phyloP scores from a whole-genome alignment of 2,113 vertebrate species.

The Herpetotheres cachinnans region DNA sequence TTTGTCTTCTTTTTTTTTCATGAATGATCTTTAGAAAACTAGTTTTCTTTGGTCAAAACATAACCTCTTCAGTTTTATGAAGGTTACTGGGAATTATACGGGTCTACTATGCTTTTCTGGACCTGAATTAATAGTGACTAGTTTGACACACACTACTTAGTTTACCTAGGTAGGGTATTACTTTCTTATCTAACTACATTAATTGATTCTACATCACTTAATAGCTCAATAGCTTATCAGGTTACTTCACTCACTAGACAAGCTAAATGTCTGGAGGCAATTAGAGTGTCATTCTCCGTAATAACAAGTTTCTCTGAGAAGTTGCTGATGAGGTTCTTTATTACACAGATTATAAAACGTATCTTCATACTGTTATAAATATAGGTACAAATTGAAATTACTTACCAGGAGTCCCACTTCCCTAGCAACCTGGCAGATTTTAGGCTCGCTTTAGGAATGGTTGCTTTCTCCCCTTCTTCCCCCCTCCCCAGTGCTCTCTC shows the following conservation, averaged over 20 bases:
- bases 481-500: neutral
- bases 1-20: neutral
- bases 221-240: constrained; percentile 75
- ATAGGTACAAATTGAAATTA: constrained; percentile 62
- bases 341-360: constrained; percentile 68
- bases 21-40: neutral
- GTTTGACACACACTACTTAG: constrained; percentile 61
- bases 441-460: neutral
- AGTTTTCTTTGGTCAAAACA: neutral
- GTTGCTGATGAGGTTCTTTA: constrained; percentile 74
- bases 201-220: constrained; percentile 76
- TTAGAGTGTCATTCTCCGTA: constrained; percentile 73
- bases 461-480: neutral
- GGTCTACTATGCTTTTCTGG: neutral
- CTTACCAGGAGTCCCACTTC: constrained; percentile 54
- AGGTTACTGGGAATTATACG: neutral
- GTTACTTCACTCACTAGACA: constrained; percentile 69
- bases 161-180: constrained; percentile 68
- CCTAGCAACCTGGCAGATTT: constrained; percentile 53
- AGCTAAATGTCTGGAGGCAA: constrained; percentile 71
- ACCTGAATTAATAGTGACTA: constrained; percentile 57
- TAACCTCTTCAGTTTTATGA: neutral
- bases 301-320: constrained; percentile 76
- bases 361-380: constrained; percentile 59
- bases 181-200: constrained; percentile 73